A percentile compares a stretch with the other conserved stretches of the same genome.
Evolutionary conservation across 1,140 invertebrate species (phyloP).

Genomic region (Heliconius congener): DNA sequence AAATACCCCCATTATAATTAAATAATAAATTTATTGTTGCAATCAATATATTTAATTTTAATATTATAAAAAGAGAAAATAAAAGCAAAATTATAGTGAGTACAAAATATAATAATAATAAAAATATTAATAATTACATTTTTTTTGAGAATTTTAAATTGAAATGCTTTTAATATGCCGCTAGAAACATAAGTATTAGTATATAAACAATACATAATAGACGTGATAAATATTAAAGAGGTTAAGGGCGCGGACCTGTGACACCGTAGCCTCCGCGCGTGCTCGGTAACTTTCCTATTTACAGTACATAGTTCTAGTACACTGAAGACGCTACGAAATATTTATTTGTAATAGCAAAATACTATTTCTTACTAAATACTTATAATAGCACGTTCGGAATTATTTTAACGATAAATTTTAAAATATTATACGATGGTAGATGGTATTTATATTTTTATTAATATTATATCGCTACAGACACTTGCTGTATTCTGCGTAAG

Average conservation of each 20-base stretch:
- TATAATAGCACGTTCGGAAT: neutral
- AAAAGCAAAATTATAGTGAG: neutral
- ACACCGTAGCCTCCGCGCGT: conserved; percentile 49
- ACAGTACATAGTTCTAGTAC: conserved; percentile 36
- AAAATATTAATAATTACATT: neutral
- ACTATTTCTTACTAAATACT: neutral
- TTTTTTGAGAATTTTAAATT: conserved; percentile 8
- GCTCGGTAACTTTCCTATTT: conserved; percentile 74
- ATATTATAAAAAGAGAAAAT: neutral
- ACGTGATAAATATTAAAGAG: conserved; percentile 63
- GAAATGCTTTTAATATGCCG: neutral
- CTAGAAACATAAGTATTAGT: conserved; percentile 36
- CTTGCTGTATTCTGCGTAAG: no score
- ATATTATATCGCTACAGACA: no score
- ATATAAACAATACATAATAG: conserved; percentile 50
- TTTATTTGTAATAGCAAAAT: neutral
- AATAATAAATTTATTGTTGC: no score
- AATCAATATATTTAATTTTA: neutral
- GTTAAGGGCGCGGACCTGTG: conserved; percentile 66
- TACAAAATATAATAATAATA: neutral
- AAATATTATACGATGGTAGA: no score
- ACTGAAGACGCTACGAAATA: neutral
- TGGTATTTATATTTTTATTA: no score
- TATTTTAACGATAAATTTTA: neutral
- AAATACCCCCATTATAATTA: conserved; percentile 6